Evolutionary conservation across 2,888 invertebrate genomes (phyloP).

Genomic region (Eupithecia subfuscata): DNA sequence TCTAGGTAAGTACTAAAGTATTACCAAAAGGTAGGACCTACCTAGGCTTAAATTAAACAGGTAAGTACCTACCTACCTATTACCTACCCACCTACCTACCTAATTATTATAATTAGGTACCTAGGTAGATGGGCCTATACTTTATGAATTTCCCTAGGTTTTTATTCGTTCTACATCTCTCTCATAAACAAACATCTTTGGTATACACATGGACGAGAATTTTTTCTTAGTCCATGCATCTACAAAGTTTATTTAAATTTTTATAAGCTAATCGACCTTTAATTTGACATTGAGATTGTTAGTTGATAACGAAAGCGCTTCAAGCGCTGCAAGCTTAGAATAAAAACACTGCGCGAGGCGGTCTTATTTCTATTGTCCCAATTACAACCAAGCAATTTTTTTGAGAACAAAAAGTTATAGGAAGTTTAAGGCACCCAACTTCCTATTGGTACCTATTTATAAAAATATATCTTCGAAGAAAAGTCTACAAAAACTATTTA

Average conservation of each 20-base stretch:
- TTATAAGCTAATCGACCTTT: slow-evolving; percentile 66
- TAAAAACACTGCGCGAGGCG: not conserved
- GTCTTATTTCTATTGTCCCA: not conserved
- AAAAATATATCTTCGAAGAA: not conserved
- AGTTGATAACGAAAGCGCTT: slow-evolving; percentile 53
- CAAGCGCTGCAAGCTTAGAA: slow-evolving; percentile 46
- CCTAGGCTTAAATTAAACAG: too few relatives aligned
- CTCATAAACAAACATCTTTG: too few relatives aligned
- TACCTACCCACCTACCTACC: too few relatives aligned
- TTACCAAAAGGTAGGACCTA: too few relatives aligned
- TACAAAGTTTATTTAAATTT: not conserved
- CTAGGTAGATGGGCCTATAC: too few relatives aligned
- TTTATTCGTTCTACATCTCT: too few relatives aligned
- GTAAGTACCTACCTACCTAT: too few relatives aligned
- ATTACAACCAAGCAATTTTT: not conserved
- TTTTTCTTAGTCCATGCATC: not conserved
- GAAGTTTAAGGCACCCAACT: not conserved
- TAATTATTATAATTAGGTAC: too few relatives aligned
- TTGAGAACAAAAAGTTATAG: not conserved
- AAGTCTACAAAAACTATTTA: not conserved
- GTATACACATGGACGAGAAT: too few relatives aligned
- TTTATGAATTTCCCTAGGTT: too few relatives aligned
- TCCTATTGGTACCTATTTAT: not conserved
- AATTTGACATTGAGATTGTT: slow-evolving; percentile 74
- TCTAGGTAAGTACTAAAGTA: too few relatives aligned